phyloP scores from a whole-genome alignment of 2,888 invertebrate genomes.

The Leptinotarsa juncta region DNA sequence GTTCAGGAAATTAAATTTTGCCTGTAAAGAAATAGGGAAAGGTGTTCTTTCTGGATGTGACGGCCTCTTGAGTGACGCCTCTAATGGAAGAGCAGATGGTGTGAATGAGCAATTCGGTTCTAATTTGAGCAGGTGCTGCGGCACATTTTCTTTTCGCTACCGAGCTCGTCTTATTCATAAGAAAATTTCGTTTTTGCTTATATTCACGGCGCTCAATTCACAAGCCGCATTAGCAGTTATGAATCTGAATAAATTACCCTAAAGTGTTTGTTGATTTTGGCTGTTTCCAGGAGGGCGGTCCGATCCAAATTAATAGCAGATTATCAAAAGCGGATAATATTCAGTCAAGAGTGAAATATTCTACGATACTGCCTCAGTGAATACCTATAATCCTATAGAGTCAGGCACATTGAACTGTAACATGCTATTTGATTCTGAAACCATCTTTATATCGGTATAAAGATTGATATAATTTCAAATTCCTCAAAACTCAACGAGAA shows the following conservation, averaged over 20 bases:
- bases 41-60: slow-evolving; percentile 64
- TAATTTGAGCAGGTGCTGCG: slow-evolving; percentile 65
- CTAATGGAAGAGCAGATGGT: slow-evolving; percentile 66
- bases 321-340: no score
- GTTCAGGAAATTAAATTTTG: slow-evolving; percentile 68
- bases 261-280: background rate
- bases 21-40: slow-evolving; percentile 66
- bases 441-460: no score
- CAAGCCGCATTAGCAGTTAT: background rate
- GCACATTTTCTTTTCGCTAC: slow-evolving; percentile 41
- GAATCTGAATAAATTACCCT: slow-evolving; percentile 19
- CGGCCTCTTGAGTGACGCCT: slow-evolving; percentile 61
- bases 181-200: slow-evolving; percentile 54
- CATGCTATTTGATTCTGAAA: no score
- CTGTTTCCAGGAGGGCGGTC: no score
- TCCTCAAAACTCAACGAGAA: no score
- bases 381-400: no score
- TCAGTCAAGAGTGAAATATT: no score
- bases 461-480: no score
- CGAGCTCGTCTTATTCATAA: slow-evolving; percentile 54
- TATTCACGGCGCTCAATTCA: slow-evolving; percentile 15
- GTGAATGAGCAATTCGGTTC: slow-evolving; percentile 67
- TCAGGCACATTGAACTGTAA: no score
- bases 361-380: no score
- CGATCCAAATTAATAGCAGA: no score